Evolutionary conservation across 2,113 vertebrate species (phyloP), one percentile per base, ranked within the genome.

Genomic region (Lathamus discolor): DNA sequence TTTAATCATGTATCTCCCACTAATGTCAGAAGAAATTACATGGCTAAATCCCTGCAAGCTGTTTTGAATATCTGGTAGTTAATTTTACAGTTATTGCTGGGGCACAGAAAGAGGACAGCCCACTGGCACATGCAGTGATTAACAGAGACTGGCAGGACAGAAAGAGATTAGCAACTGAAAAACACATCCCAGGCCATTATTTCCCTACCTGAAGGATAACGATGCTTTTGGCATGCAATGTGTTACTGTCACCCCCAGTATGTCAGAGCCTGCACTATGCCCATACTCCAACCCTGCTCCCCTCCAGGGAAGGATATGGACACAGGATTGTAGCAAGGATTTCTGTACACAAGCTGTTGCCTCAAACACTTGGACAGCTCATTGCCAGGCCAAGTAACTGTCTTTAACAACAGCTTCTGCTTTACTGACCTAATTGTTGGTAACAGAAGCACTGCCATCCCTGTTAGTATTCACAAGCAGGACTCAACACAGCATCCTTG

Each of bases 1-100:
- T 95, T 88, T 93, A 90, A 82, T 95, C 69, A 37, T 2, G 24
- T 41, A 37, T 67, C 33, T 68, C 64, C 43, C 24, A 12, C 66
- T 82, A 67, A 86, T 11, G 80, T 88, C 93, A 92, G 73, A 90
- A 95, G 66, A 88, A 88, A 86, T 96, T 61, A 90, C 29, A 10
- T 11, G 41, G 73, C 90, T 83, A 86, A 88, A 82, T 37, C 86
- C 86, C 93, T 62, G 55, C 77, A 72, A 95, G 93, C 90, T 93
- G 61, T 68, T 94, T 46, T 52, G 86, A 68, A 41, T 64, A 68
- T n/a, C 39, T 61, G 64, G 16, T 72, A 84, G 83, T 84, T 93
- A 83, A 93, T 94, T 93, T 88, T 76, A 14, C n/a, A 52, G 64
- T 63, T 83, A 28, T 15, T 12, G 24, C 67, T 39, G 51, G 62